Conservation (phyloP, 2,113 vertebrate species). For the Apistogramma diplotaenia region DNA sequence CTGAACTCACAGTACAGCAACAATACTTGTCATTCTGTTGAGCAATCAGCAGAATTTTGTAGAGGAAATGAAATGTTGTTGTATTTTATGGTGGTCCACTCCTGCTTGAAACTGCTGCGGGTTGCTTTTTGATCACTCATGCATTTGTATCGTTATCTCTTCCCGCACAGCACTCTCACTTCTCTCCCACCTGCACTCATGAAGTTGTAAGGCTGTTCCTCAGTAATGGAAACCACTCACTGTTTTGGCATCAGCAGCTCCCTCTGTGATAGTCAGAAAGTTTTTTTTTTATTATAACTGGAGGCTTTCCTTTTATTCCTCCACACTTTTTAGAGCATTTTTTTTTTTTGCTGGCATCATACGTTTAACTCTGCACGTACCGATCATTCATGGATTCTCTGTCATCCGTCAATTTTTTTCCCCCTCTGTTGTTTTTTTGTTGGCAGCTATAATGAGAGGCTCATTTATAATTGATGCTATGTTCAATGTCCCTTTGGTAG, state of each 20-base stretch:
- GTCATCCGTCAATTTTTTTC: constrained; percentile 35
- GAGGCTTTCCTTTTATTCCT: constrained; percentile 38
- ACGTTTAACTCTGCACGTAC: not conserved
- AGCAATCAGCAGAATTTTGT: not conserved
- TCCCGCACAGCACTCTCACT: constrained; percentile 12
- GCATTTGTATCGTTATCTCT: constrained; percentile 20
- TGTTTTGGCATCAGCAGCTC: constrained; percentile 33
- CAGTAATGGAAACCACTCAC: constrained; percentile 14
- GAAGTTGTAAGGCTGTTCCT: constrained; percentile 5
- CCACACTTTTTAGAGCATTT: constrained; percentile 8
- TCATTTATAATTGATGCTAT: constrained; percentile 63
- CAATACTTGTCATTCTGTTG: not conserved
- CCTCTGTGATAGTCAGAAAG: not conserved
- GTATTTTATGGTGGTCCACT: not conserved
- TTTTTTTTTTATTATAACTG: not conserved
- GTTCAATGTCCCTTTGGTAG: constrained; percentile 55
- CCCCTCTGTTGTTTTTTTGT: constrained; percentile 23
- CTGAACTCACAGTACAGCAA: not conserved
- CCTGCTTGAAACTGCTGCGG: not conserved
- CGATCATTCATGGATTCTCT: constrained; percentile 41
- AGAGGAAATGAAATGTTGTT: not conserved
- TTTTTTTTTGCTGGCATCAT: not conserved
- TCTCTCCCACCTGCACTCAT: constrained; percentile 33
- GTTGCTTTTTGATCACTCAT: constrained; percentile 15
- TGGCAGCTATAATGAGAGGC: constrained; percentile 47